A percentile compares a stretch with the other conserved stretches of the same genome.
Evolutionary conservation across 53 echinoderm and acorn worm genomes (phyloP).

Genomic region (Mesocentrotus franciscanus): DNA sequence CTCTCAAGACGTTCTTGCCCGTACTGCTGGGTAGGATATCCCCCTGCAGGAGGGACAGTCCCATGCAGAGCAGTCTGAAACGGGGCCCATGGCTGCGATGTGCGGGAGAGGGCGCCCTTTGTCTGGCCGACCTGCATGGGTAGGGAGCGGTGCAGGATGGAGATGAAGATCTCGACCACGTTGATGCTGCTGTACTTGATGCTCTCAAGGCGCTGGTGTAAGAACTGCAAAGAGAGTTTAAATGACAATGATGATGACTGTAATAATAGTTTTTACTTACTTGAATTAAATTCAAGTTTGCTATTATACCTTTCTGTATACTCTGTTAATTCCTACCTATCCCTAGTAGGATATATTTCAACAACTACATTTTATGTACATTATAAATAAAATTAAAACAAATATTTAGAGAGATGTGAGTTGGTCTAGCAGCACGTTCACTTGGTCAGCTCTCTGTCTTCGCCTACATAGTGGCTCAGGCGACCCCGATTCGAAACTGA

Average conservation of each 20-base stretch:
- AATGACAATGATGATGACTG: neutral
- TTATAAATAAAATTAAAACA: no score
- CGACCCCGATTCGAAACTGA: no score
- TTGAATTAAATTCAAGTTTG: no score
- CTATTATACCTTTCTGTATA: no score
- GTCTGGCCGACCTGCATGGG: constrained; percentile 79
- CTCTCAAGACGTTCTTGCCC: constrained; percentile 91
- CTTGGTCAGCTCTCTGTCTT: no score
- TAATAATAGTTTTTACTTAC: no score
- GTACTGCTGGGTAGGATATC: constrained; percentile 80
- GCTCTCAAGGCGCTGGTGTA: constrained; percentile 82
- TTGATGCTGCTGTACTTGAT: constrained; percentile 92
- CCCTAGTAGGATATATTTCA: no score
- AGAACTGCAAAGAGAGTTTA: constrained; percentile 69
- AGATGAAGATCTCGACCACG: constrained; percentile 86
- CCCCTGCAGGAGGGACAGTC: constrained; percentile 89
- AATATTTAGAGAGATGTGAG: no score
- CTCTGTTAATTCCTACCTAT: no score
- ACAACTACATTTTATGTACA: no score
- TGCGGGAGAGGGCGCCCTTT: constrained; percentile 82
- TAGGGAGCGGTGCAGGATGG: constrained; percentile 87
- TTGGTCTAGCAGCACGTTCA: no score
- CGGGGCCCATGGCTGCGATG: constrained; percentile 83
- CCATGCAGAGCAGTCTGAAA: constrained; percentile 88
- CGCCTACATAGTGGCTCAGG: no score